A percentile compares a stretch with the other conserved stretches of the same genome.
These are phyloP conservation scores for Hydrozoanthus tunicans DNA, from an alignment of 64 coral and sea anemone species.

Conservation along the genomic window DNA sequence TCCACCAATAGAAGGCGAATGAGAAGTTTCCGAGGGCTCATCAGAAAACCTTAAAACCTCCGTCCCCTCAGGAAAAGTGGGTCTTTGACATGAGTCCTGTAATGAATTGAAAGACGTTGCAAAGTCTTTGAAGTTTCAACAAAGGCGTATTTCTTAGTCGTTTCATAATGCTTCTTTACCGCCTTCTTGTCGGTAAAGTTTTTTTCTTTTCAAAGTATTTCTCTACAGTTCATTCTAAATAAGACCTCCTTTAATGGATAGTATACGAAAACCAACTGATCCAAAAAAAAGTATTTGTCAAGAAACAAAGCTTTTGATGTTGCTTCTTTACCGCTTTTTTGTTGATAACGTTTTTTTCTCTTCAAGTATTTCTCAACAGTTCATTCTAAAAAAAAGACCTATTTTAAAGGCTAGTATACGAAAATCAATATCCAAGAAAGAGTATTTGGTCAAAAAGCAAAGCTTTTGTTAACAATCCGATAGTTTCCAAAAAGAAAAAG, in stretches of 20 bases:
- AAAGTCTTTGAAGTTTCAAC: too few relatives aligned
- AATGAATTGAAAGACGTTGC: not conserved
- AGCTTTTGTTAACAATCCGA: not conserved
- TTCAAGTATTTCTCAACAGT: too few relatives aligned
- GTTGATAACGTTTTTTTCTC: too few relatives aligned
- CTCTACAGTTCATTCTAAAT: not conserved
- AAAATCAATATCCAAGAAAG: not conserved
- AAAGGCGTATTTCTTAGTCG: too few relatives aligned
- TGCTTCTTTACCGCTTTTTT: too few relatives aligned
- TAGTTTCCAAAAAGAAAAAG: not conserved
- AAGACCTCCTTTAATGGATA: too few relatives aligned
- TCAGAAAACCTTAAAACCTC: not conserved
- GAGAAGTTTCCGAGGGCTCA: not conserved
- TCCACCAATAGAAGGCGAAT: not conserved
- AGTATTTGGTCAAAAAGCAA: not conserved
- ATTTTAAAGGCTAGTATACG: too few relatives aligned
- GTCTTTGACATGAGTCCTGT: not conserved
- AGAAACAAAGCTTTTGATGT: too few relatives aligned
- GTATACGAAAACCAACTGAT: too few relatives aligned
- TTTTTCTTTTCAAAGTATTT: not conserved
- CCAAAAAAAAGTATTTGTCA: too few relatives aligned
- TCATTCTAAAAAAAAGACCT: too few relatives aligned
- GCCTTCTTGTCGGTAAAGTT: not conserved
- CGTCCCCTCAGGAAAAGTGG: not conserved
- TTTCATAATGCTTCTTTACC: too few relatives aligned